Conservation (phyloP, 2,113 vertebrate genomes). For the Formicarius rufipectus region DNA sequence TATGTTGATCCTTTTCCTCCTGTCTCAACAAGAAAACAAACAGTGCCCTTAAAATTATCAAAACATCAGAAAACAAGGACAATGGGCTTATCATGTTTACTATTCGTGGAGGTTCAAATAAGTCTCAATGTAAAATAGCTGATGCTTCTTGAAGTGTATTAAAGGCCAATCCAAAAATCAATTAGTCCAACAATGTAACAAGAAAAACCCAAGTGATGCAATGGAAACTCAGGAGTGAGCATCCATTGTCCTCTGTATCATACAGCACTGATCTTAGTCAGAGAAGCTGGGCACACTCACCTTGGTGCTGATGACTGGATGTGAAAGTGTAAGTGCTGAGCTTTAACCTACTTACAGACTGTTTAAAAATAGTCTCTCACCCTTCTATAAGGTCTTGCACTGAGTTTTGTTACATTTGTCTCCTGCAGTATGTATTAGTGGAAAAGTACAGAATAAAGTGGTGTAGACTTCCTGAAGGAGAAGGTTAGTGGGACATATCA, state of each 20-base stretch:
- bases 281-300: not conserved
- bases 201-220: not conserved
- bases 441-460: not conserved
- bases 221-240: not conserved
- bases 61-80: not conserved
- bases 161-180: not conserved
- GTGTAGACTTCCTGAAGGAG: not conserved
- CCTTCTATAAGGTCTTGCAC: not conserved
- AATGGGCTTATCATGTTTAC: not conserved
- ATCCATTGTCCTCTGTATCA: not conserved
- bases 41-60: not conserved
- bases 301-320: not conserved
- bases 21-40: not conserved
- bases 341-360: not conserved
- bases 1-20: not conserved
- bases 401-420: not conserved
- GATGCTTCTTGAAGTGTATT: not conserved
- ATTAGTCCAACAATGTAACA: not conserved
- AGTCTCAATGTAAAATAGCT: not conserved
- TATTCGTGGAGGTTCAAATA: rapidly evolving
- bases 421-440: not conserved
- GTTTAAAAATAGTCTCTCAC: not conserved
- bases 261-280: not conserved
- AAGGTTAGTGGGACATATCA: not conserved
- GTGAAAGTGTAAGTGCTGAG: not conserved